Conservation (phyloP, 2,797 vertebrate species). For the Sciurus vulgaris region DNA sequence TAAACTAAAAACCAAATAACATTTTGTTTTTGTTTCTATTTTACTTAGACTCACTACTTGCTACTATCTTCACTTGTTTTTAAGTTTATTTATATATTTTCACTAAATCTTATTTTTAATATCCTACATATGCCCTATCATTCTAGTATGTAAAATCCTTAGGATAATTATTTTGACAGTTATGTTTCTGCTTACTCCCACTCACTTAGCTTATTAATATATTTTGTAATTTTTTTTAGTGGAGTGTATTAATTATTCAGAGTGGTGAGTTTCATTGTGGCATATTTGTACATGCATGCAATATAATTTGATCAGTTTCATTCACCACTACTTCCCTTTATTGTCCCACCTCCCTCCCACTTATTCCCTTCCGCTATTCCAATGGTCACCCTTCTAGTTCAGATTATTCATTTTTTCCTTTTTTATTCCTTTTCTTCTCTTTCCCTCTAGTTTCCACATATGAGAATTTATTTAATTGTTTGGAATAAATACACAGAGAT, state of each 20-base stretch:
- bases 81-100: neutral
- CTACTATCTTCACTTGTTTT: neutral
- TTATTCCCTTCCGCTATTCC: no score
- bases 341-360: no score
- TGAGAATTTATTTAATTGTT: neutral
- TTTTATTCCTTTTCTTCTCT: no score
- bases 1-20: neutral
- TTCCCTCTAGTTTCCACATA: no score
- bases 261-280: no score
- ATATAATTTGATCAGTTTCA: no score
- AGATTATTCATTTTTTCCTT: no score
- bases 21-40: neutral
- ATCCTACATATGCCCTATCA: neutral
- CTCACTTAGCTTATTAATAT: neutral
- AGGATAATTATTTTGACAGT: neutral
- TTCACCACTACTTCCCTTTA: no score
- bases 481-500: neutral
- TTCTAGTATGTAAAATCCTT: neutral
- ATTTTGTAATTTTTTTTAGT: neutral
- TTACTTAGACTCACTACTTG: neutral
- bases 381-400: no score
- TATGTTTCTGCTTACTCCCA: neutral
- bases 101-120: neutral
- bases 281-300: no score
- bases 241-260: no score